These are phyloP conservation scores for Philhelius pedissequus DNA, from an alignment of 2,888 invertebrate genomes.

Conservation along the genomic window DNA sequence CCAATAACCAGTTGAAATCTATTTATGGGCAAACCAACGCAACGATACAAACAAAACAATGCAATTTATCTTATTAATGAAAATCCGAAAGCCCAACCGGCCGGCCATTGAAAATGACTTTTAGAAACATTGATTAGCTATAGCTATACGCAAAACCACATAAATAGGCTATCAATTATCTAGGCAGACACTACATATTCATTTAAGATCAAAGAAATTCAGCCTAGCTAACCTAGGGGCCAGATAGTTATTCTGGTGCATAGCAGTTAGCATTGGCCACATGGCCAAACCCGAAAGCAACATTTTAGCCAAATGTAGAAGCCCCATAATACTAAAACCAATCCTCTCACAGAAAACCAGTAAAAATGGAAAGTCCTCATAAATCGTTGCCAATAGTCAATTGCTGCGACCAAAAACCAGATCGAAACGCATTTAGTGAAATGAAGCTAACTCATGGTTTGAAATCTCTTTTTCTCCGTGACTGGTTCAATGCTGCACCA, in stretches of 20 bases:
- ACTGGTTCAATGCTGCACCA: conserved; percentile 8
- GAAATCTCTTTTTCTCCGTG: conserved; percentile 1
- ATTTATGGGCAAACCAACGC: conserved; percentile 12
- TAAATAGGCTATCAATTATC: conserved; percentile 57
- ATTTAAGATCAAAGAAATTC: conserved; percentile 10
- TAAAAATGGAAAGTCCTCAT: conserved; percentile 68
- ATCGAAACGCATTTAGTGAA: conserved; percentile 39
- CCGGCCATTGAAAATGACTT: conserved; percentile 44
- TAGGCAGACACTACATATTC: neutral
- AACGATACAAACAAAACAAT: conserved; percentile 13
- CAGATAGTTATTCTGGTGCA: neutral
- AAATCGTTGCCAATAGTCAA: conserved; percentile 57
- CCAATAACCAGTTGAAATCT: neutral
- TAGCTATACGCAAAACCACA: conserved; percentile 8
- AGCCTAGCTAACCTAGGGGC: neutral
- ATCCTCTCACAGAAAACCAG: conserved; percentile 34
- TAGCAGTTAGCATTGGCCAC: neutral
- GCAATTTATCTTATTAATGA: conserved; percentile 51
- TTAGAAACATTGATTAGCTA: conserved; percentile 55
- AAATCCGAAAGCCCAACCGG: conserved; percentile 26
- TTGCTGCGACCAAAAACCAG: conserved; percentile 49
- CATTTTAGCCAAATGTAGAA: conserved; percentile 5
- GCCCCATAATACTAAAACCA: neutral
- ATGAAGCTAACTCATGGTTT: conserved; percentile 18
- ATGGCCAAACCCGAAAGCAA: conserved; percentile 14